A percentile compares a stretch with the other conserved stretches of the same genome.
These are phyloP conservation scores for Elephantulus edwardii DNA, from an alignment of 2,113 vertebrate species.

Conservation along the genomic window DNA sequence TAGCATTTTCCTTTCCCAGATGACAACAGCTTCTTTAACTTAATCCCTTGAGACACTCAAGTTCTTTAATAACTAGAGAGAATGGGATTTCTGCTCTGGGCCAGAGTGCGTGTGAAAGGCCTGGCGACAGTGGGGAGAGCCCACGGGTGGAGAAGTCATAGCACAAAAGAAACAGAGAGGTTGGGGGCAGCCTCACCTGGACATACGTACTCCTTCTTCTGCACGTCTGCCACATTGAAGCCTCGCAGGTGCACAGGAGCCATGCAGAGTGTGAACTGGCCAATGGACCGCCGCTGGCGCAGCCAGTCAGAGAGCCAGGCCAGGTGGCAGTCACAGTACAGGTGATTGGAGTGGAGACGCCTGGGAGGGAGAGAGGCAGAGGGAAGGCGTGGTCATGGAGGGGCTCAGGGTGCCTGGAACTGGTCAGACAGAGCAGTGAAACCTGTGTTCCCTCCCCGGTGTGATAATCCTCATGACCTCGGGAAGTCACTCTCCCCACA, in stretches of 20 bases:
- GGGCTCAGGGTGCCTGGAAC: background rate
- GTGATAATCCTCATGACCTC: background rate
- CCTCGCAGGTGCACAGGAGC: conserved; percentile 95
- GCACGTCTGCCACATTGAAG: conserved; percentile 96
- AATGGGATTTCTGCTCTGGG: background rate
- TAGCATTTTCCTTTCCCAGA: background rate
- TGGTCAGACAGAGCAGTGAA: background rate
- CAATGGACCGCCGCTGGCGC: conserved; percentile 92
- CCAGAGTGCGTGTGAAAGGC: no score
- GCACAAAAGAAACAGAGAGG: background rate
- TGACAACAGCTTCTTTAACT: background rate
- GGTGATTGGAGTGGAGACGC: conserved; percentile 97
- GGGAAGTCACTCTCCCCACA: background rate
- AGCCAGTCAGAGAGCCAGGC: conserved; percentile 99
- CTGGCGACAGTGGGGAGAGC: no score
- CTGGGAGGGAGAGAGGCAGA: conserved; percentile 78
- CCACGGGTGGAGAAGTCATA: accelerated
- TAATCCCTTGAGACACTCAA: background rate
- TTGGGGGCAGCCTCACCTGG: conserved; percentile 86
- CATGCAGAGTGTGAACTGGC: conserved; percentile 99
- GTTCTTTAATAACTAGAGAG: background rate
- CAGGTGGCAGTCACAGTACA: conserved; percentile 98
- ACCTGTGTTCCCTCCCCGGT: no score
- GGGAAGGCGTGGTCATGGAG: background rate
- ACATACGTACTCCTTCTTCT: conserved; percentile 97